These are phyloP conservation scores for Axea sp. DNA, from an alignment of 2,888 invertebrate genomes.

Conservation along the genomic window DNA sequence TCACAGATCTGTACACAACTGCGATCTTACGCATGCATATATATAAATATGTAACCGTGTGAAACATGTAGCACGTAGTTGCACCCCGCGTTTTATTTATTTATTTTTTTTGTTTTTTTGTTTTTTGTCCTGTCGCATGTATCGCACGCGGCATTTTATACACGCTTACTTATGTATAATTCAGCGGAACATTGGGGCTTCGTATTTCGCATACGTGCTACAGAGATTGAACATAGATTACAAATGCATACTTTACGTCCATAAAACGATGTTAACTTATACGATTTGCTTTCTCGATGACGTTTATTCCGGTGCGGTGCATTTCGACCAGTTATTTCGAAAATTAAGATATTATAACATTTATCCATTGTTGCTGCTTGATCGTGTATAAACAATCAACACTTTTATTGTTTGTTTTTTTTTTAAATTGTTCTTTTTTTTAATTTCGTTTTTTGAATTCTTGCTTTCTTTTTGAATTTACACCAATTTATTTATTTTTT, in stretches of 20 bases:
- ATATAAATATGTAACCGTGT: no score
- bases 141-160: conserved; percentile 75
- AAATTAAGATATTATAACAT: conserved; percentile 16
- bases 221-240: conserved; percentile 70
- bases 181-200: conserved; percentile 72
- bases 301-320: conserved; percentile 6
- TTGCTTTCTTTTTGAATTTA: no score
- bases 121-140: conserved; percentile 66
- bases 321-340: conserved; percentile 2
- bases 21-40: no score
- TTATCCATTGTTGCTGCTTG: no score
- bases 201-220: conserved; percentile 71
- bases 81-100: conserved; percentile 66
- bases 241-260: background rate
- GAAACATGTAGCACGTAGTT: conserved; percentile 65
- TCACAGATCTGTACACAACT: no score
- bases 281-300: conserved; percentile 10
- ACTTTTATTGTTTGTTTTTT: no score
- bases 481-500: no score
- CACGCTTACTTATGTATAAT: conserved; percentile 76
- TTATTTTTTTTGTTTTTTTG: conserved; percentile 27
- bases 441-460: no score
- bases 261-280: background rate
- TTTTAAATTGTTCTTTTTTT: no score
- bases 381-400: no score